Evolutionary conservation across 1,140 invertebrate species (phyloP).

Genomic region (Solen grandis): DNA sequence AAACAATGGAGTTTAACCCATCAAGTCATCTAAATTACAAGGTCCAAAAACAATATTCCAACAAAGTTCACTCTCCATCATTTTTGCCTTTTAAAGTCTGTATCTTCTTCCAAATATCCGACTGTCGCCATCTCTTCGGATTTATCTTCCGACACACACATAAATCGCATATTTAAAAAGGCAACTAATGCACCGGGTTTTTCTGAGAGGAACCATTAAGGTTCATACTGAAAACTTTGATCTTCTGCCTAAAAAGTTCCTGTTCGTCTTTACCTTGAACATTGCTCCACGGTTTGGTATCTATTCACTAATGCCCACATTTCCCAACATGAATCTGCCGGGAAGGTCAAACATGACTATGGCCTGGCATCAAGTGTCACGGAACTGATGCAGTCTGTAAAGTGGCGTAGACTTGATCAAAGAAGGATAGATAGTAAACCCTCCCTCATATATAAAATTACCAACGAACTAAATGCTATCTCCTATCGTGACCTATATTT

Average conservation of each 20-base stretch:
- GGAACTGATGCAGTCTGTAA: not conserved
- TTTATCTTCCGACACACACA: slow-evolving; percentile 19
- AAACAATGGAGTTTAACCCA: slow-evolving; percentile 21
- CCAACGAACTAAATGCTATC: not conserved
- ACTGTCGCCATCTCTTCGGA: slow-evolving; percentile 21
- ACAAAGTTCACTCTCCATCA: slow-evolving; percentile 1
- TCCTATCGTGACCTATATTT: too few relatives aligned
- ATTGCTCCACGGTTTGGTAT: slow-evolving; percentile 9
- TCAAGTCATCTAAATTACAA: slow-evolving; percentile 22
- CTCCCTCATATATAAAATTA: slow-evolving; percentile 12
- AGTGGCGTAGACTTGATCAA: not conserved
- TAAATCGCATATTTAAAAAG: slow-evolving; percentile 12
- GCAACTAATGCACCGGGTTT: slow-evolving; percentile 26
- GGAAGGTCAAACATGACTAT: not conserved
- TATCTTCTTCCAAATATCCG: slow-evolving; percentile 26
- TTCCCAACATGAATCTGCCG: slow-evolving; percentile 4
- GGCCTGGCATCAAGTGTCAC: slow-evolving; percentile 10
- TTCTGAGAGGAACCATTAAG: not conserved
- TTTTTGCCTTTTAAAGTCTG: not conserved
- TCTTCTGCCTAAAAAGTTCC: not conserved
- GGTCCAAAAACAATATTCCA: not conserved
- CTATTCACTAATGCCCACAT: slow-evolving; percentile 6
- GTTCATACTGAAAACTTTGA: not conserved
- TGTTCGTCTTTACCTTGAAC: not conserved
- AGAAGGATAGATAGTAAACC: not conserved